Evolutionary conservation across 2,797 vertebrate species (phyloP).

Genomic region (Simalia tracyae): DNA sequence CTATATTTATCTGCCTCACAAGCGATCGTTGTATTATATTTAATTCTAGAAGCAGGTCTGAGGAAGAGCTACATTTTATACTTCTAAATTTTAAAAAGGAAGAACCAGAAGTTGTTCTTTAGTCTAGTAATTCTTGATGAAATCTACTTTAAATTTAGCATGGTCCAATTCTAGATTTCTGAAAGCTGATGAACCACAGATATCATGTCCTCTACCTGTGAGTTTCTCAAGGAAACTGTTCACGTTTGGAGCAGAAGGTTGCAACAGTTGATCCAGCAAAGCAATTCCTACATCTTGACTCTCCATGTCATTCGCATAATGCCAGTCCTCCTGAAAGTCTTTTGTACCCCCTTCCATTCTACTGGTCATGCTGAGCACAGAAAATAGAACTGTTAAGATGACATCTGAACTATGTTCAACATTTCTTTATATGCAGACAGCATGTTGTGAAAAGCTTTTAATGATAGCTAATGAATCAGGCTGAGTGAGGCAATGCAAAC

Average conservation of each 20-base stretch:
- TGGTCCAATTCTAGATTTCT: background rate
- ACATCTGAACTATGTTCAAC: constrained; percentile 26
- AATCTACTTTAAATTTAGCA: background rate
- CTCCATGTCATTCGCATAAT: background rate
- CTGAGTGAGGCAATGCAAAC: constrained; percentile 40
- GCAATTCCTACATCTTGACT: background rate
- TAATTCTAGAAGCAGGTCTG: background rate
- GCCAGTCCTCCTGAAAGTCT: background rate
- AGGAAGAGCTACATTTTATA: background rate
- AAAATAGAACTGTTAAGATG: background rate
- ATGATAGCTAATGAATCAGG: constrained; percentile 57
- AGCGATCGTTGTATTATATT: background rate
- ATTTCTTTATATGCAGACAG: constrained; percentile 33
- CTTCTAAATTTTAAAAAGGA: background rate
- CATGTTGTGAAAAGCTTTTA: constrained; percentile 40
- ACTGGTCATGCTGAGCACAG: background rate
- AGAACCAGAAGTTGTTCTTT: background rate
- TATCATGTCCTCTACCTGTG: background rate
- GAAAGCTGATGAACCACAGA: background rate
- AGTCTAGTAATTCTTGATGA: background rate
- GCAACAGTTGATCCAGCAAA: background rate
- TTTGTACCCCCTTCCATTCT: constrained; percentile 22
- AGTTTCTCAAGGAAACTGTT: background rate
- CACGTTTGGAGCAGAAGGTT: background rate
- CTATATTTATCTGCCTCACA: background rate